Evolutionary conservation across 2,797 vertebrate genomes (phyloP).

Genomic region (Helarctos malayanus): DNA sequence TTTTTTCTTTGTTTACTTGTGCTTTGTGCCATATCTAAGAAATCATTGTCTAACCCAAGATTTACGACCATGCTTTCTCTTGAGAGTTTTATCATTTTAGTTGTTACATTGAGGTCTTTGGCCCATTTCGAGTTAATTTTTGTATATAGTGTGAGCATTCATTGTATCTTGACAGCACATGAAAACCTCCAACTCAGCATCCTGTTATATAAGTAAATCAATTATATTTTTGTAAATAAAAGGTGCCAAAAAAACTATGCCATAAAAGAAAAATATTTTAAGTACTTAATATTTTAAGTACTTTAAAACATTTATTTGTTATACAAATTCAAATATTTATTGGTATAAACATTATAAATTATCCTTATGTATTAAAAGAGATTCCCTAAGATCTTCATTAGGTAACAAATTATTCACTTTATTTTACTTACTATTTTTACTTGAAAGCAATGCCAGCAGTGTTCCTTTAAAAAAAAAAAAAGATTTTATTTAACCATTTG

Average conservation of each 20-base stretch:
- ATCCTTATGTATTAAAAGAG: not conserved
- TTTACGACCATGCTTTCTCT: not conserved
- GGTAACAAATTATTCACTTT: not conserved
- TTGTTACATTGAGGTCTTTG: not conserved
- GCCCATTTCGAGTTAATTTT: not conserved
- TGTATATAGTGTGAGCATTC: not conserved
- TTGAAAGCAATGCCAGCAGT: not conserved
- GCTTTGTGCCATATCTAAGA: conserved; percentile 21
- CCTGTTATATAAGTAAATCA: not conserved
- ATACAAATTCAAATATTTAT: conserved; percentile 1
- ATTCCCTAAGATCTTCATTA: not conserved
- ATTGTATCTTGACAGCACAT: not conserved
- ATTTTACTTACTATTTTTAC: conserved; percentile 38
- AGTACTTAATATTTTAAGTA: conserved; percentile 3
- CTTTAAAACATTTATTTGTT: conserved; percentile 20
- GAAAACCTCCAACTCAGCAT: not conserved
- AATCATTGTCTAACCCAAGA: not conserved
- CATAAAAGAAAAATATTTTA: conserved; percentile 43
- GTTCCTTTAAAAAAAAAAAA: not conserved
- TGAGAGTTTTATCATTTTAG: not conserved
- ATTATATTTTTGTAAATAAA: not conserved
- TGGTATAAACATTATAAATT: not conserved
- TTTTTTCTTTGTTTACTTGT: not conserved
- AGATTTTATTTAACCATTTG: not conserved
- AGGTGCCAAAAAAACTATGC: not conserved